Evolutionary conservation across 2,888 invertebrate species (phyloP), one percentile per base, ranked within the genome.

Genomic region (Seira sanloemensis): DNA sequence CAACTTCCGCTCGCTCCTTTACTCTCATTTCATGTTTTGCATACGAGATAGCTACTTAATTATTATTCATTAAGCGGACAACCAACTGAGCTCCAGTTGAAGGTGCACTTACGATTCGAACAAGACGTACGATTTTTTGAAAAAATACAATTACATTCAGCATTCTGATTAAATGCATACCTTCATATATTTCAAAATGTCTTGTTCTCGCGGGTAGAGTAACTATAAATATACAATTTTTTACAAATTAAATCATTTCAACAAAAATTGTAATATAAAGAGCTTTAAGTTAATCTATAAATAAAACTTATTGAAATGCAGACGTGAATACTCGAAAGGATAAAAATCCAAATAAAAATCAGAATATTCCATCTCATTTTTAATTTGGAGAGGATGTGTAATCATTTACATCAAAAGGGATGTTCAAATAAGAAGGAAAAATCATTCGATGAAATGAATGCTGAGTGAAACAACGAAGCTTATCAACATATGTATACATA

Each of bases 11-110:
- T 81, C 81, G 37, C 37, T 37, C 37, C 12, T 37, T 37, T 71
- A 50, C n/a, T 76, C 71, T 76, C 65, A 25, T 81, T 80, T 73
- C 80, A 80, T 80, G 80, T 81, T 81, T 81, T 76, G 81, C 81
- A 76, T 81, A 76, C 76, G 65, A 65, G 71, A 81, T 81, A 71
- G 76, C 81, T 75, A 76, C 81, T 81, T 81, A 37, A 81, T 81
- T 81, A 81, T 50, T 75, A 76, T 76, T 81, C 75, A 81, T 76
- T 81, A 81, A 76, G 71, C 76, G 76, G 46, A 37, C 80, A 80
- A 80, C 74, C 67, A 76, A 81, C 81, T 81, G 65, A 80, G 58
- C 19, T 58, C n/a, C 19, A 58, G 58, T 58, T 18, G 58, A 58
- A 58, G 58, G 74, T 71, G 75, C 76, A 81, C 65, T 75, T 71